Conservation (phyloP, 2,113 vertebrate genomes). For the Coracopsis vasa region DNA sequence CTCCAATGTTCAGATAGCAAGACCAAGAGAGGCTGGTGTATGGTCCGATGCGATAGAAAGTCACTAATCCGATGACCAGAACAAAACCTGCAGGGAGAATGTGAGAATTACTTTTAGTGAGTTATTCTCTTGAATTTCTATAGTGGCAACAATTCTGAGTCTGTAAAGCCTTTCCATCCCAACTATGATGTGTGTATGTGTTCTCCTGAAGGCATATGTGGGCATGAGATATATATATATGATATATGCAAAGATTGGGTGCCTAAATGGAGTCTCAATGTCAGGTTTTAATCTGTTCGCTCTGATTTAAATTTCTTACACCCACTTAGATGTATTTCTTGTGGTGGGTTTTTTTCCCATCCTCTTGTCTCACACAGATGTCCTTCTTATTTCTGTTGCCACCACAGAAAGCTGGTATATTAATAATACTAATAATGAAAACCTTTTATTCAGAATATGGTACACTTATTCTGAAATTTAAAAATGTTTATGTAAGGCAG, state of each 20-base stretch:
- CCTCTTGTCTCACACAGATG: background rate
- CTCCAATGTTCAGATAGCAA: conserved; percentile 94
- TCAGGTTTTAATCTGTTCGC: background rate
- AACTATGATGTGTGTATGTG: background rate
- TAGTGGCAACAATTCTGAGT: background rate
- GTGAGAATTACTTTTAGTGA: background rate
- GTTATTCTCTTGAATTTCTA: background rate
- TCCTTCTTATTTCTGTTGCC: background rate
- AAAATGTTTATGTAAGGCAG: background rate
- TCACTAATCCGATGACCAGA: conserved; percentile 94
- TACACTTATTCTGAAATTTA: background rate
- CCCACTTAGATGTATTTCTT: background rate
- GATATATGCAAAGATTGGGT: background rate
- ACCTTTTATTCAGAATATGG: background rate
- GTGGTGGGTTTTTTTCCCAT: rapidly evolving
- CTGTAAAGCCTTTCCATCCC: background rate
- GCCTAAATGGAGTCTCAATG: background rate
- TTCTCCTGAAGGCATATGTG: background rate
- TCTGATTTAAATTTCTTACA: background rate
- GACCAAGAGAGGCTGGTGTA: conserved; percentile 94
- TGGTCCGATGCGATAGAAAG: conserved; percentile 93
- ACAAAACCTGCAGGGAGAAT: conserved; percentile 84
- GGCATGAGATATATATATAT: too few relatives aligned
- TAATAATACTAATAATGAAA: background rate
- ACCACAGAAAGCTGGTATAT: background rate